Percentiles rank a stretch among this genome's conserved stretches.
phyloP scores from a whole-genome alignment of 2,888 invertebrate species.

The Dryomyza anilis region DNA sequence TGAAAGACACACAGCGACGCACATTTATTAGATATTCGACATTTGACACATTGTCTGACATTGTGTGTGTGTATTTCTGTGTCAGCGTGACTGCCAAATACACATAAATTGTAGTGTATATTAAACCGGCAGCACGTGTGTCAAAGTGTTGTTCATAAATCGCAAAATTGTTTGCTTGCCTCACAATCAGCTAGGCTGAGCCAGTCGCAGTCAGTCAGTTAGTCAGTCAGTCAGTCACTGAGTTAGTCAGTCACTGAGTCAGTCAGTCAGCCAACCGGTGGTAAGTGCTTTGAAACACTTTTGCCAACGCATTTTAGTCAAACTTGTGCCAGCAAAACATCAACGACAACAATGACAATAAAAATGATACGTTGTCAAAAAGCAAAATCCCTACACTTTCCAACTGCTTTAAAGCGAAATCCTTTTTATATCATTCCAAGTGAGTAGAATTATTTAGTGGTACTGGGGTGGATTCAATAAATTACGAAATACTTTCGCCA shows the following conservation, averaged over 20 bases:
- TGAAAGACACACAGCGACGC: too few species aligned
- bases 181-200: not conserved
- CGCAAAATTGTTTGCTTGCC: not conserved
- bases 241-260: too few species aligned
- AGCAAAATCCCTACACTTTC: too few species aligned
- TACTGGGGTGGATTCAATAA: too few species aligned
- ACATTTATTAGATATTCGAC: conserved; percentile 5
- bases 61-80: conserved; percentile 4
- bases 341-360: not conserved
- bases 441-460: too few species aligned
- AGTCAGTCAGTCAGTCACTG: too few species aligned
- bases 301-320: not conserved
- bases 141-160: conserved; percentile 7
- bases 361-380: not conserved
- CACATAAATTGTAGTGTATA: not conserved
- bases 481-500: too few species aligned
- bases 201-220: not conserved
- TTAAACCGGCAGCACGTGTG: conserved; percentile 13
- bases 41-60: conserved; percentile 1
- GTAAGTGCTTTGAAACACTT: too few species aligned
- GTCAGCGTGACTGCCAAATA: not conserved
- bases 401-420: too few species aligned
- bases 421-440: too few species aligned
- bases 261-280: too few species aligned
- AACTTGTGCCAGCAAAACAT: not conserved